Conservation (phyloP, 1,140 invertebrate species). For the Saccostrea cuccullata region DNA sequence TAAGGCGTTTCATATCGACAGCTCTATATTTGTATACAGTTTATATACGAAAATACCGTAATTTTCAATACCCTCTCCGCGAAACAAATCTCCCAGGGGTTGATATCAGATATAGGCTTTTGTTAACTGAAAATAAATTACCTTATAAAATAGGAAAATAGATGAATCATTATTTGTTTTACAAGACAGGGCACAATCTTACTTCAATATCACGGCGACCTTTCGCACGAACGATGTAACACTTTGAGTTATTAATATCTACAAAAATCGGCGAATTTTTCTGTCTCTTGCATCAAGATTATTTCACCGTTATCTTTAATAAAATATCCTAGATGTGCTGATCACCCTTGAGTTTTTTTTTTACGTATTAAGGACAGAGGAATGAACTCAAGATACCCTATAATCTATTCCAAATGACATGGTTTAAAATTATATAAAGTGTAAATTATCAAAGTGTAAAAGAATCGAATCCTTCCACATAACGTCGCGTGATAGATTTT, state of each 20-base stretch:
- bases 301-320: neutral
- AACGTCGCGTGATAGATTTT: no score
- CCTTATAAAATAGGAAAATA: slow-evolving; percentile 12
- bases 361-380: no score
- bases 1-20: neutral
- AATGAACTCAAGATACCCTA: no score
- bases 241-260: neutral
- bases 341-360: neutral
- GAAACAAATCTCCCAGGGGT: neutral
- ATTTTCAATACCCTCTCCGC: slow-evolving; percentile 27
- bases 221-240: neutral
- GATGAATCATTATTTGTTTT: slow-evolving; percentile 31
- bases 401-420: no score
- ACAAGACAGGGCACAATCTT: neutral
- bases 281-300: neutral
- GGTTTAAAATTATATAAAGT: no score
- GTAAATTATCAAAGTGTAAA: no score
- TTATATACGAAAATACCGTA: neutral
- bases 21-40: neutral
- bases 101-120: neutral
- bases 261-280: neutral
- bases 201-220: slow-evolving; percentile 5
- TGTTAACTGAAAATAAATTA: slow-evolving; percentile 21
- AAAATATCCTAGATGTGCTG: neutral
- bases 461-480: no score